Base-by-base conservation (phyloP, 2,797 vertebrate genomes). In the Tenualosa ilisha region DNA sequence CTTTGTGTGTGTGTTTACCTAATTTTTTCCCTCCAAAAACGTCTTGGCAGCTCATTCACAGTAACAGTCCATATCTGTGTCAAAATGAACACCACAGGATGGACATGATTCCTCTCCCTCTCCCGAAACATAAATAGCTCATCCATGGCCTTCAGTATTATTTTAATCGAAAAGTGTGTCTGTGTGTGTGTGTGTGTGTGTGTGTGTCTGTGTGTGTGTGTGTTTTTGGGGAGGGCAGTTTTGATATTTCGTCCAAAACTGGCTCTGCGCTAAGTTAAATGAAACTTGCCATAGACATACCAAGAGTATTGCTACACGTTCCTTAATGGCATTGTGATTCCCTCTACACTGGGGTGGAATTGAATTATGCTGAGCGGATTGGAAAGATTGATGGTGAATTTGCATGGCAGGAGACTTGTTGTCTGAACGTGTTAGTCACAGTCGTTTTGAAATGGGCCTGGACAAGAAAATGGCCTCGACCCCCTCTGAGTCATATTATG, bases 341-440 rank as follows among this genome's bases (percentile, higher is more conserved):
- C 81, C 88, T 85, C 68, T 85, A 88, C 40, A 88, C 26, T 82
- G 51, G 81, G 46, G 63, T 56, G 75, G 75, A 81, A 85, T 65
- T 85, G 82, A 89, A 85, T 88, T 83, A 83, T 87, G 75, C 82
- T 82, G 81, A 90, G 87, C 83, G 89, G 90, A 89, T 88, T 91
- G 88, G 82, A 86, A 84, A 90, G 91, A 93, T 88, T 92, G 91
- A 92, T 91, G 89, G 87, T 86, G 87, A 92, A 92, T 91, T 90
- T 89, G 87, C 91, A 86, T 85, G 86, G 86, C 91, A 89, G 89
- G 86, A 91, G 86, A 91, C 86, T 87, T 87, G 87, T 89, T 92
- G 91, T 92, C 90, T 91, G 83, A 89, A 82, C 86, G 86, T 89
- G 90, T 93, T 92, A 92, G 91, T 92, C 90, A 92, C 89, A 89